These are phyloP conservation scores for Cinara cedri DNA, from an alignment of 2,888 invertebrate genomes.

Conservation along the genomic window DNA sequence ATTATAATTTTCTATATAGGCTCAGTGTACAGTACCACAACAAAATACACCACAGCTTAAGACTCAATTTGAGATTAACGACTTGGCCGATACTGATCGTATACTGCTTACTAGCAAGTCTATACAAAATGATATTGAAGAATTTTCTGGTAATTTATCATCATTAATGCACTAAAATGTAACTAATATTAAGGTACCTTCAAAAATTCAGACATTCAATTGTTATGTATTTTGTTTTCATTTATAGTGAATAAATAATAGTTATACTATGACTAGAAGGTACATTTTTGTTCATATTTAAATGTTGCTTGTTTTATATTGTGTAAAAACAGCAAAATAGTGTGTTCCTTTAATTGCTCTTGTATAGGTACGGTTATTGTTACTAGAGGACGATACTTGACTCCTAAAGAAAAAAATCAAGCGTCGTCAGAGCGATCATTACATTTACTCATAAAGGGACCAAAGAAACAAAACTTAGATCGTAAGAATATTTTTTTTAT, in stretches of 20 bases:
- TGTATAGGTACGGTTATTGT: slow-evolving; percentile 66
- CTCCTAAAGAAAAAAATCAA: slow-evolving; percentile 63
- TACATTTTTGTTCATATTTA: too few relatives aligned
- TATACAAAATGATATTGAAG: slow-evolving; percentile 66
- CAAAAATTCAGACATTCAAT: too few relatives aligned
- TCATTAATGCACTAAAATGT: not conserved
- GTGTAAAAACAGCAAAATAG: not conserved
- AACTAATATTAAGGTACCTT: too few relatives aligned
- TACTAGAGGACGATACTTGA: slow-evolving; percentile 66
- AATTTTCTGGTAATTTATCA: slow-evolving; percentile 61
- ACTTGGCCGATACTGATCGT: slow-evolving; percentile 65
- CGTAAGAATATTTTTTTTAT: slow-evolving; percentile 60
- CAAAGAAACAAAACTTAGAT: slow-evolving; percentile 61
- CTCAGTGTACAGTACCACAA: slow-evolving; percentile 17
- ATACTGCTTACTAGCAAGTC: slow-evolving; percentile 66
- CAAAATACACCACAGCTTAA: slow-evolving; percentile 57
- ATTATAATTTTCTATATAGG: not conserved
- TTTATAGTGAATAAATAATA: too few relatives aligned
- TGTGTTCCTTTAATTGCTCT: not conserved
- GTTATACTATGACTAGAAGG: too few relatives aligned
- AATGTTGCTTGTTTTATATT: too few relatives aligned
- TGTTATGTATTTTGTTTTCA: too few relatives aligned
- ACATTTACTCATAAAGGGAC: slow-evolving; percentile 65
- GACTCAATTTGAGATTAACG: slow-evolving; percentile 67
- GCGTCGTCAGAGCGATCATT: slow-evolving; percentile 62